These are phyloP conservation scores for Mythimna pallens DNA, from an alignment of 2,888 invertebrate genomes.

Conservation along the genomic window DNA sequence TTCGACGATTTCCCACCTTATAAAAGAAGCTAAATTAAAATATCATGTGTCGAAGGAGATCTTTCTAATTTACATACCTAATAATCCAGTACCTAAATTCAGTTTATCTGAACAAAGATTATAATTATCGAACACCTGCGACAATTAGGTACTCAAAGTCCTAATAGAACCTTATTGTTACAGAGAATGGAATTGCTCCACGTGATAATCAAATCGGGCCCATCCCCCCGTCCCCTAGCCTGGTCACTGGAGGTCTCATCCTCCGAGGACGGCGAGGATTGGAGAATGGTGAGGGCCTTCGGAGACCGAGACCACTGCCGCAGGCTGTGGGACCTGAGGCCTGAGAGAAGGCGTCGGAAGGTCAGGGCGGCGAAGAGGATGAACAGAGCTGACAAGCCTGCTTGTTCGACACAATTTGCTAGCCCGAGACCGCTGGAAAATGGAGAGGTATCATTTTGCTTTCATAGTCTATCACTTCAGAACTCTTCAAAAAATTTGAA, in stretches of 20 bases:
- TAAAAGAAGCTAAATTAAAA: too few species aligned
- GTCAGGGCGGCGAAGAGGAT: constrained; percentile 94
- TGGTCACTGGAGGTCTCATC: constrained; percentile 97
- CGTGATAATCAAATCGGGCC: constrained; percentile 97
- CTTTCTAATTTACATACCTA: too few species aligned
- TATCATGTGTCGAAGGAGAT: too few species aligned
- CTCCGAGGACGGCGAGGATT: constrained; percentile 94
- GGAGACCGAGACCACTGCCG: constrained; percentile 96
- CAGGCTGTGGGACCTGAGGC: constrained; percentile 93
- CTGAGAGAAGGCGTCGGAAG: constrained; percentile 96
- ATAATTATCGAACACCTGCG: too few species aligned
- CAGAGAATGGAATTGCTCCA: constrained; percentile 99
- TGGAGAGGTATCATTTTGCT: constrained; percentile 93
- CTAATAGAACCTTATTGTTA: background rate
- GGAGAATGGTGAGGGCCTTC: constrained; percentile 99
- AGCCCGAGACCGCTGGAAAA: constrained; percentile 97
- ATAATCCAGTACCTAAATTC: too few species aligned
- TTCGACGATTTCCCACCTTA: too few species aligned
- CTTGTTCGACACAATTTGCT: constrained; percentile 98
- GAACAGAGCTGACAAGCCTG: constrained; percentile 95
- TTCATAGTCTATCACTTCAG: background rate
- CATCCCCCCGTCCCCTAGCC: constrained; percentile 98
- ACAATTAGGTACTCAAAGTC: too few species aligned
- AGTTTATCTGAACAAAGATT: too few species aligned
- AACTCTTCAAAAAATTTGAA: background rate